Percentiles rank a stretch among this genome's conserved stretches.
Conservation (phyloP, 2,888 invertebrate genomes). For the Cheilosia variabilis region DNA sequence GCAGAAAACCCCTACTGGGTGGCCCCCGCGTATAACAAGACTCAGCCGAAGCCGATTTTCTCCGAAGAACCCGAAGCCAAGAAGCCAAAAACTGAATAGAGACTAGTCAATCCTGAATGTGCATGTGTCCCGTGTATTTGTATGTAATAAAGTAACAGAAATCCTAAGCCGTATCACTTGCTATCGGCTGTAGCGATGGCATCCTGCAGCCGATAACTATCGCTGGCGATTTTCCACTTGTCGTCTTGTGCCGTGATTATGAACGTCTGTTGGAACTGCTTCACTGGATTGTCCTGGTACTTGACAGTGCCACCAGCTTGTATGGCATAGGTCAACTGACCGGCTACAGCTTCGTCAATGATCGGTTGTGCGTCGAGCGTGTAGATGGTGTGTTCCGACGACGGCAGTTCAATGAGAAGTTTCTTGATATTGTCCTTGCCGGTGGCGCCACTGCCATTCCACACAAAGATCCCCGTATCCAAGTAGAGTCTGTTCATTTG, state of each 20-base stretch:
- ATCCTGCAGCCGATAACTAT: conserved; percentile 92
- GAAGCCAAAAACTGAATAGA: conserved; percentile 80
- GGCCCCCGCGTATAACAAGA: conserved; percentile 94
- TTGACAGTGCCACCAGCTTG: conserved; percentile 93
- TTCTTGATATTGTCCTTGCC: conserved; percentile 93
- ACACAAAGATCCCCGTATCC: conserved; percentile 92
- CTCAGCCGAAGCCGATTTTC: conserved; percentile 94
- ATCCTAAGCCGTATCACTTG: conserved; percentile 47
- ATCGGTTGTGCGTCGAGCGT: conserved; percentile 96
- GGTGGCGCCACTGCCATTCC: conserved; percentile 95
- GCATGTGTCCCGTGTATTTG: conserved; percentile 21
- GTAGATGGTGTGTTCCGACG: conserved; percentile 90
- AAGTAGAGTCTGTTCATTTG: conserved; percentile 92
- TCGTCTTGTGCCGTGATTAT: conserved; percentile 93
- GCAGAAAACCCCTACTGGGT: conserved; percentile 99
- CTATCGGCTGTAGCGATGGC: conserved; percentile 76
- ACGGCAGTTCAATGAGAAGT: conserved; percentile 92
- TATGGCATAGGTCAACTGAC: conserved; percentile 92
- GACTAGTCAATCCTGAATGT: neutral
- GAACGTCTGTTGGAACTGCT: conserved; percentile 93
- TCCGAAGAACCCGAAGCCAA: conserved; percentile 84
- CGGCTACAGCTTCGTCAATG: conserved; percentile 89
- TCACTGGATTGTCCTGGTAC: conserved; percentile 86
- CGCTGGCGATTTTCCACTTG: conserved; percentile 97
- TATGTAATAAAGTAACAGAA: conserved; percentile 32